Evolutionary conservation across 64 coral and sea anemone species (phyloP).

Genomic region (Acropora yongei): DNA sequence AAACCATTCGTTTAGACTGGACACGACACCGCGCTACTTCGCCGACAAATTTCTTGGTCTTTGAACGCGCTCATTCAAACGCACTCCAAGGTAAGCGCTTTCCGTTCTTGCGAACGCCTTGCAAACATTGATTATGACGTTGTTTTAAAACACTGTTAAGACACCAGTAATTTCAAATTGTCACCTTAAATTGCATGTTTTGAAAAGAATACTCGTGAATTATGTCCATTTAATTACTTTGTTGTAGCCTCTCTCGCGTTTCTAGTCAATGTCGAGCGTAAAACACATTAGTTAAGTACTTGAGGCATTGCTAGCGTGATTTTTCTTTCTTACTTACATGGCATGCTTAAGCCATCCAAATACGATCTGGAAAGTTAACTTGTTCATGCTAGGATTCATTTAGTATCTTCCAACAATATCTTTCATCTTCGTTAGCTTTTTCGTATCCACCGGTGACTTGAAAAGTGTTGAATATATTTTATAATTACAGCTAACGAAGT

Average conservation of each 20-base stretch:
- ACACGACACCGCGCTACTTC: too few species aligned
- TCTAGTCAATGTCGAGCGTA: not conserved
- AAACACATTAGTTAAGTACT: not conserved
- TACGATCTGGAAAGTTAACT: not conserved
- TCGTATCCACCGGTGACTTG: not conserved
- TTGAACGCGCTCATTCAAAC: not conserved
- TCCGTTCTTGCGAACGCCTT: not conserved
- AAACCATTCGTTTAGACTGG: not conserved
- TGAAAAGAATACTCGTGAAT: not conserved
- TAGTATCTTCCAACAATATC: not conserved
- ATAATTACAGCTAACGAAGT: not conserved
- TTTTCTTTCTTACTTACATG: conserved; percentile 31
- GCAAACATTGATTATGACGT: not conserved
- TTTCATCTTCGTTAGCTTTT: not conserved
- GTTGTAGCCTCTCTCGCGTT: not conserved
- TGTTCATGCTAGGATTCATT: not conserved
- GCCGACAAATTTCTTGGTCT: too few species aligned
- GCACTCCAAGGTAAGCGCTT: not conserved
- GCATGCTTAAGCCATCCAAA: not conserved
- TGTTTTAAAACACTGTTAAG: conserved; percentile 21
- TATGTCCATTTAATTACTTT: not conserved
- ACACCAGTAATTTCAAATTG: not conserved
- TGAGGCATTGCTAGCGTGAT: not conserved
- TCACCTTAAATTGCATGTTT: not conserved
- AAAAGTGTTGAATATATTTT: not conserved